Base-by-base conservation (phyloP, 2,888 invertebrate genomes). In the Bugula neritina region DNA sequence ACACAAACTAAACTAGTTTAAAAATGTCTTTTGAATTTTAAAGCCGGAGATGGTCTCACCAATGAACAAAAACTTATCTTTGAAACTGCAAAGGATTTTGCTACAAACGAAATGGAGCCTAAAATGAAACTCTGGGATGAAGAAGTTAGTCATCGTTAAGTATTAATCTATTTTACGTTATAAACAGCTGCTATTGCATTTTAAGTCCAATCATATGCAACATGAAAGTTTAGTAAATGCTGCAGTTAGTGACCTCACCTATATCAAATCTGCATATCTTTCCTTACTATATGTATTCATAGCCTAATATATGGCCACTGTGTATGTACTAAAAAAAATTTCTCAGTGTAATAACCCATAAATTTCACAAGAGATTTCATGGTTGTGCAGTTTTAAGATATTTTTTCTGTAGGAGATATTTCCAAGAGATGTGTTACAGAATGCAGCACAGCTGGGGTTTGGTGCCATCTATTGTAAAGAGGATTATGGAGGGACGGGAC, bases 81-180 rank as follows among this genome's bases (percentile, higher is more conserved):
- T 75, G 78, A 84, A 72, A 80, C 87, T 73, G 88, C 88, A 1
- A 75, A 80, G 71, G 83, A 86, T 72, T 88, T 88, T 81, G 87
- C 88, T 10, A 79, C 80, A 72, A 86, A 87, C 73, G 88, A 88
- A 79, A 83, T 88, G 82, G 79, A 79, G 35, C 88, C 88, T 17
- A 77, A 86, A 70, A 87, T 88, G 87, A 83, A 82, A n/a, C 80
- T 85, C 74, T 88, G 87, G 87, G 88, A 88, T 80, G 82, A 85
- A 76, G 83, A 87, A 81, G 87, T 86, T 72, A 69, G 74, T 69
- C 31, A 1, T 23, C 54, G 13, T 5, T n/a, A 23, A 35, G 71
- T n/a, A 27, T 29, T 43, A 35, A 17, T 31, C 21, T 23, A 3
- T 69, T 1, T 29, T n/a, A n/a, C 1, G n/a, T n/a, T n/a, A n/a